phyloP scores from a whole-genome alignment of 2,113 vertebrate genomes.

The Notechis scutatus region DNA sequence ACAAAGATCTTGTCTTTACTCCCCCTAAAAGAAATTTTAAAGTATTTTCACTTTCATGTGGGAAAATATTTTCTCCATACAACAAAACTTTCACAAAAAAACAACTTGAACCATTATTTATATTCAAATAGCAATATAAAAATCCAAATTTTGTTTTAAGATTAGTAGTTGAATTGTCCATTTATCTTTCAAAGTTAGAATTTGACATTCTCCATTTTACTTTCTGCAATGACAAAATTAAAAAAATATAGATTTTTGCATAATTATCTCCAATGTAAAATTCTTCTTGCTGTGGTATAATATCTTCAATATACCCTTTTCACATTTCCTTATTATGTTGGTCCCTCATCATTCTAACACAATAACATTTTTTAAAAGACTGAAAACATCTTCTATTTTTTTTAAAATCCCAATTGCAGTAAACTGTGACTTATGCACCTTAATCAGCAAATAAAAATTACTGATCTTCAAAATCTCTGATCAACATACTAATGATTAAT shows the following conservation, averaged over 20 bases:
- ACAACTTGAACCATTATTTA: neutral
- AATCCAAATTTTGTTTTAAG: neutral
- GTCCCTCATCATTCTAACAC: neutral
- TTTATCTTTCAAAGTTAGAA: neutral
- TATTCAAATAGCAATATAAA: neutral
- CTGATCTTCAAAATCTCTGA: neutral
- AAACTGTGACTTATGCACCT: neutral
- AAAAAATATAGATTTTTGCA: neutral
- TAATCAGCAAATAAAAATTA: neutral
- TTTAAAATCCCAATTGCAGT: neutral
- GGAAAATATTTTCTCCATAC: neutral
- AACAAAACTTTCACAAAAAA: neutral
- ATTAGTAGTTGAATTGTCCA: neutral
- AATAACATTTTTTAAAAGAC: neutral
- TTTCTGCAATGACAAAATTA: neutral
- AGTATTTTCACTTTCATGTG: slow-evolving; percentile 7
- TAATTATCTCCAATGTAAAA: neutral
- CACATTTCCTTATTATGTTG: neutral
- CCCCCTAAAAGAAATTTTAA: slow-evolving; percentile 79
- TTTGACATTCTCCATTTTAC: neutral
- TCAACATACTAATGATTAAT: neutral
- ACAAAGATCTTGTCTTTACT: slow-evolving; percentile 99
- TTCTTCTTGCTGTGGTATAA: neutral
- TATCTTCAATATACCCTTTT: neutral
- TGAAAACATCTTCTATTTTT: neutral